Evolutionary conservation across 2,797 vertebrate genomes (phyloP).

Genomic region (Sebastes elongatus): DNA sequence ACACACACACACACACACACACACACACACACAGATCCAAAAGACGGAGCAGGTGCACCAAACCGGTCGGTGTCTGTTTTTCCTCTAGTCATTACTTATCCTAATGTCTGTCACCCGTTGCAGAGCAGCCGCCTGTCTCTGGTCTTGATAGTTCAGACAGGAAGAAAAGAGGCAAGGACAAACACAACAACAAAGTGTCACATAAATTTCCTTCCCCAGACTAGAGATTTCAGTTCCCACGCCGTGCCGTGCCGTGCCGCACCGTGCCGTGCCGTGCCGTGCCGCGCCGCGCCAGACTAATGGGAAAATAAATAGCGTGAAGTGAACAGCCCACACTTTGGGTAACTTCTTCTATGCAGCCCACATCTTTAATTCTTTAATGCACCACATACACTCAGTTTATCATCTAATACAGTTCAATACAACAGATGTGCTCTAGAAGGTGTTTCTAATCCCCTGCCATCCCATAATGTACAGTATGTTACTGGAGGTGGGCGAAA

Average conservation of each 20-base stretch:
- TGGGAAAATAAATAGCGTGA: conserved; percentile 18
- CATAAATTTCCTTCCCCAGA: conserved; percentile 3
- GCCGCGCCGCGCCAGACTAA: conserved; percentile 1
- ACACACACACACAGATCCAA: conserved; percentile 4
- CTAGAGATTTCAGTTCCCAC: not conserved
- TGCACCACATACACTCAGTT: not conserved
- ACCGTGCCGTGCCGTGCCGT: not conserved
- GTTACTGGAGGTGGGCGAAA: not conserved
- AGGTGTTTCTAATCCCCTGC: not conserved
- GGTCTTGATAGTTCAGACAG: conserved; percentile 32
- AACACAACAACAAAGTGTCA: conserved; percentile 30
- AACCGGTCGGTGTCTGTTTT: conserved; percentile 24
- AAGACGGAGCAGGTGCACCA: conserved; percentile 49
- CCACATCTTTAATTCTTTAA: not conserved
- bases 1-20: not conserved
- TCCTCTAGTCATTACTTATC: conserved; percentile 33
- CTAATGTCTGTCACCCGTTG: conserved; percentile 33
- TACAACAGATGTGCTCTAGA: not conserved
- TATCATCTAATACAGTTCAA: not conserved
- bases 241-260: not conserved
- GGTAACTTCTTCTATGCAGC: not conserved
- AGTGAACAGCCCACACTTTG: not conserved
- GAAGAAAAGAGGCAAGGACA: conserved; percentile 13
- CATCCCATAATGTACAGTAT: not conserved
- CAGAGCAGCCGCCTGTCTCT: conserved; percentile 30